A percentile compares a stretch with the other conserved stretches of the same genome.
Evolutionary conservation across 2,797 vertebrate genomes (phyloP).

Genomic region (Syncerus caffer): DNA sequence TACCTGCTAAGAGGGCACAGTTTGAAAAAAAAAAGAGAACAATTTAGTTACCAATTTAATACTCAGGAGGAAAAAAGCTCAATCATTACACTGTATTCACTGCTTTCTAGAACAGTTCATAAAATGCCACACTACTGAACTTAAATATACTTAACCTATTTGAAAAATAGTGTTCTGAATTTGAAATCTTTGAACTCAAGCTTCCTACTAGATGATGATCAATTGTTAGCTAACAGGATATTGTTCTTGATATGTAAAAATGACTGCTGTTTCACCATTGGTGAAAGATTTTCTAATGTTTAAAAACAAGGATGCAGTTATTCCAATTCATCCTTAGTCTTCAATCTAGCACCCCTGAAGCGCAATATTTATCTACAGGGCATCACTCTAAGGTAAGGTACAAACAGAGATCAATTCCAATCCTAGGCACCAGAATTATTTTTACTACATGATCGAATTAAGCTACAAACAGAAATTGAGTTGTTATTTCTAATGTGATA

Average conservation of each 20-base stretch:
- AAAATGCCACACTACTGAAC: background rate
- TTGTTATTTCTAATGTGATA: slow-evolving; percentile 4
- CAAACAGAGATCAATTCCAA: background rate
- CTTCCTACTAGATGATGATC: background rate
- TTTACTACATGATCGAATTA: background rate
- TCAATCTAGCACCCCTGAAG: background rate
- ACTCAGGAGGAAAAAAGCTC: background rate
- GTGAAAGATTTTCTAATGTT: background rate
- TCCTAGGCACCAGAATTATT: background rate
- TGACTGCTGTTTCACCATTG: background rate
- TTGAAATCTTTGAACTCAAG: slow-evolving; percentile 26
- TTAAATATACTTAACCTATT: background rate
- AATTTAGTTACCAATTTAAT: background rate
- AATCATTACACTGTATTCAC: background rate
- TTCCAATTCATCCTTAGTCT: background rate
- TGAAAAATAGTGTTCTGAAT: slow-evolving; percentile 21
- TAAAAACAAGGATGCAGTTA: background rate
- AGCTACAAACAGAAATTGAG: background rate
- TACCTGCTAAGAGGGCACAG: background rate
- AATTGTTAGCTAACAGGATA: background rate
- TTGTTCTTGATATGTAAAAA: slow-evolving; percentile 1
- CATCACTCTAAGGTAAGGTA: background rate
- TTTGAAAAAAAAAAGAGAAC: background rate
- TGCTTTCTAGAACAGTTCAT: slow-evolving; percentile 23
- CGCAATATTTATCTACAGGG: background rate